Evolutionary conservation across 2,113 vertebrate species (phyloP), one percentile per base, ranked within the genome.

Genomic region (Pyxicephalus adspersus): DNA sequence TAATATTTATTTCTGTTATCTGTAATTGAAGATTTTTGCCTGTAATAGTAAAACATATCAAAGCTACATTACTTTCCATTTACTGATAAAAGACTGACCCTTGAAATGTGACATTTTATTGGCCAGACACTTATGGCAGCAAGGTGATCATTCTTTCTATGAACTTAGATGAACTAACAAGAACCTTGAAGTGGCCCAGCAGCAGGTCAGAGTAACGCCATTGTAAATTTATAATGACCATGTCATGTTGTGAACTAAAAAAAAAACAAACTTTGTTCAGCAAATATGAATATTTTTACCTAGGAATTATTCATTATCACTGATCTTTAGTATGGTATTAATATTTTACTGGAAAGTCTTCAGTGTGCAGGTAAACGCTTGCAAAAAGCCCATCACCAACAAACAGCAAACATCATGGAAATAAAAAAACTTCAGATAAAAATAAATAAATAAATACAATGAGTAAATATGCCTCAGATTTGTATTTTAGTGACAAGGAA

Each of bases 271-370:
- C 72, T 38, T 78, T 66, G 76, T 57, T 78, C 76, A 34, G 18
- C 11, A 51, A 67, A 54, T 51, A 34, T n/a, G 57, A 78, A 66
- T 67, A 66, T 18, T 20, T 31, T 31, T 77, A 58, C n/a, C 5
- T n/a, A 22, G 34, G 28, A 67, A 67, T 78, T 57, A 67, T 38
- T 78, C 51, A 66, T 66, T 78, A 34, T 29, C 55, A 45, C 51
- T 78, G 76, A 78, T 66, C 64, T 67, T 51, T 78, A 26, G 18
- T 52, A 67, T 64, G 66, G 55, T 67, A 78, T 78, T 55, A 78
- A 78, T 77, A 78, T 78, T 66, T 78, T 77, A 78, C 50, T 28
- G 38, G 29, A 23, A 15, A 5, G 19, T 20, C 61, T 65, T 64
- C 13, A 61, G 26, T 77, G 25, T 52, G 19, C 51, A 38, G 25